Conservation (phyloP, 2,113 vertebrate species). For the Salvelinus fontinalis region DNA sequence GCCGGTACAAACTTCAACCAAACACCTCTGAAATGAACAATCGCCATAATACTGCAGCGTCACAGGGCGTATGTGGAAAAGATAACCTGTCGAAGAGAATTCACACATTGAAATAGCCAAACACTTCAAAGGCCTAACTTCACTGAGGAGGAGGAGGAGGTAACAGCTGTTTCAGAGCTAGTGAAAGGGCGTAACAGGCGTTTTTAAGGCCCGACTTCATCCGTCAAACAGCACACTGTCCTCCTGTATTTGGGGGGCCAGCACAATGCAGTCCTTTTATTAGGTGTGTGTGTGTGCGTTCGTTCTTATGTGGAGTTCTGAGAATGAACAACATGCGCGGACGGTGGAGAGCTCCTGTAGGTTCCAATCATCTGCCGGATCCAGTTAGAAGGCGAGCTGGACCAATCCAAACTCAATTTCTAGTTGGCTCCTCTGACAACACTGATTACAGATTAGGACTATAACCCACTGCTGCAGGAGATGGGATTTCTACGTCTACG, state of each 20-base stretch:
- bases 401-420: neutral
- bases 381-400: too few species aligned
- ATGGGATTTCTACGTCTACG: neutral
- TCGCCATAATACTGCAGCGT: too few species aligned
- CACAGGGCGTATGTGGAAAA: too few species aligned
- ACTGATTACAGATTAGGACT: neutral
- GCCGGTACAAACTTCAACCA: too few species aligned
- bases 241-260: conserved; percentile 31
- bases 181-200: neutral
- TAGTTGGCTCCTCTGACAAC: neutral
- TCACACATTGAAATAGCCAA: too few species aligned
- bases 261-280: conserved; percentile 51
- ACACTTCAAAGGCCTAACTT: too few species aligned
- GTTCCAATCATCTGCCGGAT: too few species aligned
- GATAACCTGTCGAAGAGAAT: too few species aligned
- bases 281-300: conserved; percentile 16
- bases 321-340: neutral
- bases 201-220: neutral
- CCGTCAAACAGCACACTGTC: conserved; percentile 7
- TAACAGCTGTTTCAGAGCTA: neutral
- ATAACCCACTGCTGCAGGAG: neutral
- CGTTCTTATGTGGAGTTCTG: neutral
- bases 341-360: neutral
- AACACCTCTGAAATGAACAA: too few species aligned
- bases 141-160: too few species aligned